Conservation (phyloP, 2,113 vertebrate genomes). For the Pteropus alecto region DNA sequence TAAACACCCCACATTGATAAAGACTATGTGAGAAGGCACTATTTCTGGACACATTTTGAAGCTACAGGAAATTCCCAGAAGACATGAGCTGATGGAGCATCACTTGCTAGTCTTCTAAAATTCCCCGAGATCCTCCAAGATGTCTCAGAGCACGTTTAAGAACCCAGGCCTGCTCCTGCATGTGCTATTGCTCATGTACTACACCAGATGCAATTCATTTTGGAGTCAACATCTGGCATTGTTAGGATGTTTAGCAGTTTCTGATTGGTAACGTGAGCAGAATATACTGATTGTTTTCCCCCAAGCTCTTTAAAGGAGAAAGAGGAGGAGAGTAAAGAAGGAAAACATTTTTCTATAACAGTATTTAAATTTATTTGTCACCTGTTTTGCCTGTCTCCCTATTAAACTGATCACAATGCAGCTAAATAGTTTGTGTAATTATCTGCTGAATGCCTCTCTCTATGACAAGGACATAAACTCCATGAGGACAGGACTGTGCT, state of each 20-base stretch:
- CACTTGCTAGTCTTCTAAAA: not conserved
- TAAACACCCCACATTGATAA: not conserved
- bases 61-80: not conserved
- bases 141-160: not conserved
- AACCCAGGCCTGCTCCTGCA: not conserved
- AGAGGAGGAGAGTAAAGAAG: not conserved
- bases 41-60: not conserved
- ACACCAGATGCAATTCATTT: slow-evolving; percentile 74
- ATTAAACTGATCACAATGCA: not conserved
- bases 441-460: not conserved
- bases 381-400: not conserved
- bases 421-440: not conserved
- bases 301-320: slow-evolving; percentile 49
- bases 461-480: not conserved
- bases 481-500: not conserved
- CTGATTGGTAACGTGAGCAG: slow-evolving; percentile 76
- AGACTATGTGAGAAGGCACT: not conserved
- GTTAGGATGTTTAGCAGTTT: slow-evolving; percentile 69
- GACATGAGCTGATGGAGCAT: not conserved
- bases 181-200: not conserved
- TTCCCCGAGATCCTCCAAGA: not conserved
- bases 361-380: not conserved
- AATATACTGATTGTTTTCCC: slow-evolving; percentile 57
- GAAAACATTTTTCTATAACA: not conserved
- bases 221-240: slow-evolving; percentile 77